These are phyloP conservation scores for Alethe castanea DNA, from an alignment of 2,113 vertebrate genomes.

Conservation along the genomic window DNA sequence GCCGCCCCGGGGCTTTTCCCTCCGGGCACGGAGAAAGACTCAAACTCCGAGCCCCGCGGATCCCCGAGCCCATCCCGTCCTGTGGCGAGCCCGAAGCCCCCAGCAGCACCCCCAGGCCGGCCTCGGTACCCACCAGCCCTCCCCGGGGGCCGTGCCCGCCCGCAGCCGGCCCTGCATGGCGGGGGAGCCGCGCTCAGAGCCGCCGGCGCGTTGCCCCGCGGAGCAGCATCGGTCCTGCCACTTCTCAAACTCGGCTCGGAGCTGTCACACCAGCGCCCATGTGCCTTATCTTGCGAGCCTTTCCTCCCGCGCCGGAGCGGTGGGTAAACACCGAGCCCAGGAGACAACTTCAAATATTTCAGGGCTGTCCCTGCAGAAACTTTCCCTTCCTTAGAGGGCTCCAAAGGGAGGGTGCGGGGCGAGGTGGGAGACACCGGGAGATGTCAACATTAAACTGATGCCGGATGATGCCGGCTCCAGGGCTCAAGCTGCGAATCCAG, in stretches of 20 bases:
- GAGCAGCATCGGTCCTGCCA: not conserved
- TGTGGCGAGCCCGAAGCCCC: not conserved
- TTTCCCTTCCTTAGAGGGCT: conserved; percentile 55
- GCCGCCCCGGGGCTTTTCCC: not conserved
- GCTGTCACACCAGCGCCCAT: conserved; percentile 56
- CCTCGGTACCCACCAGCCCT: not conserved
- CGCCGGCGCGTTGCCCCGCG: not conserved
- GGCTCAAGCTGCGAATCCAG: not conserved
- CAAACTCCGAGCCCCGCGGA: not conserved
- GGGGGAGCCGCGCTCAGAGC: not conserved
- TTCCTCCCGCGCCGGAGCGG: not conserved
- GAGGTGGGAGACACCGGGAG: conserved; percentile 29
- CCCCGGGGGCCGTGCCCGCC: not conserved
- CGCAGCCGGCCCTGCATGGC: not conserved
- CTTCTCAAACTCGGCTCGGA: conserved; percentile 4
- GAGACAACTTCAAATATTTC: conserved; percentile 48
- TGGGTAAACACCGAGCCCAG: not conserved
- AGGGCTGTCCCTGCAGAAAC: conserved; percentile 53
- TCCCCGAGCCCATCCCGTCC: not conserved
- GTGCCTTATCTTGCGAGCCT: conserved; percentile 31
- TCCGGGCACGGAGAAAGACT: not conserved
- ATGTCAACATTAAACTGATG: conserved; percentile 60
- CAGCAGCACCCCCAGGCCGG: not conserved
- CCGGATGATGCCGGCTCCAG: conserved; percentile 5
- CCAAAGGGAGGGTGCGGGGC: not conserved